Percentiles rank a stretch among this genome's conserved stretches.
phyloP scores from a whole-genome alignment of 2,113 vertebrate genomes.

The Gymnobelideus leadbeateri region DNA sequence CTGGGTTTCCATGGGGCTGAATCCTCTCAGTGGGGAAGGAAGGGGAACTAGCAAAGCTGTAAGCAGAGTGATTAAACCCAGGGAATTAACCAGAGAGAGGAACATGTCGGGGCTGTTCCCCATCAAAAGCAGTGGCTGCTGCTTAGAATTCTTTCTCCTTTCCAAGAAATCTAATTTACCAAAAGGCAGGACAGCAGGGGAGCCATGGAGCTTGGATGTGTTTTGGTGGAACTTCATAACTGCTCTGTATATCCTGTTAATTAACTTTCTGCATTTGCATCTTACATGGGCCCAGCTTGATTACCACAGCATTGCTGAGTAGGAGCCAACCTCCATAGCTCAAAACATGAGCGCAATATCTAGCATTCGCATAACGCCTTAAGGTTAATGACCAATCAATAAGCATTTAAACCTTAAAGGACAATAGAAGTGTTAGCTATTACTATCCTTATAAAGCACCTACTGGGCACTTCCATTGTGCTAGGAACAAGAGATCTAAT shows the following conservation, averaged over 20 bases:
- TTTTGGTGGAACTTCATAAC: background rate
- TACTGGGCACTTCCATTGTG: fast-evolving
- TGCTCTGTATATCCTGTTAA: constrained; percentile 46
- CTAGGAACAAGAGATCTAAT: background rate
- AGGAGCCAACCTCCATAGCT: background rate
- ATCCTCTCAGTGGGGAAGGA: background rate
- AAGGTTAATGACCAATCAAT: background rate
- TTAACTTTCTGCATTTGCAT: constrained; percentile 37
- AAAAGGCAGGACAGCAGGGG: constrained; percentile 42
- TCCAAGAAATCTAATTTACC: constrained; percentile 33
- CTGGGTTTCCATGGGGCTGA: background rate
- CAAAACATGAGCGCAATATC: background rate
- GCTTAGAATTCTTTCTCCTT: constrained; percentile 5
- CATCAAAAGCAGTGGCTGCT: background rate
- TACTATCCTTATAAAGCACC: background rate
- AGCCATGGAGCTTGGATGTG: background rate
- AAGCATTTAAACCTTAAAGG: background rate
- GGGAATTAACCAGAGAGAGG: background rate
- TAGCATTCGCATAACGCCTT: background rate
- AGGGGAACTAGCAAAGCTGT: background rate
- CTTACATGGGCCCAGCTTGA: constrained; percentile 22
- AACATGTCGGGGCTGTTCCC: constrained; percentile 30
- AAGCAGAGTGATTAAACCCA: background rate
- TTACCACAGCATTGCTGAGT: background rate
- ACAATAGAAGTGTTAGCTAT: background rate